Conservation (phyloP, 2,113 vertebrate species). For the Sprattus sprattus region DNA sequence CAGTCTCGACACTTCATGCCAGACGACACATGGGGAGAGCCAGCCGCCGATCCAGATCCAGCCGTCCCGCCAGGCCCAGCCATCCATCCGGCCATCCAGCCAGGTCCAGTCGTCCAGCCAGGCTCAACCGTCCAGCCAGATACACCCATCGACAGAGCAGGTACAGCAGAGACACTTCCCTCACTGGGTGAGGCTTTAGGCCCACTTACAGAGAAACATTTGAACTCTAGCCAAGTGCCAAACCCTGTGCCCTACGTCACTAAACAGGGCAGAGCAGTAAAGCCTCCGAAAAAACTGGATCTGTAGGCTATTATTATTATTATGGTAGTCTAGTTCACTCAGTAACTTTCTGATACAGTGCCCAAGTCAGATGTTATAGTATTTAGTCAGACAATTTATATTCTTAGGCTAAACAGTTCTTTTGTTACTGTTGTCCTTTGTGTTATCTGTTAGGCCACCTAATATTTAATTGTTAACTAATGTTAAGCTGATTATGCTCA, state of each 20-base stretch:
- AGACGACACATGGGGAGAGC: neutral
- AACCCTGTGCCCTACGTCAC: neutral
- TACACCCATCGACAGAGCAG: neutral
- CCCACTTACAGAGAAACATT: neutral
- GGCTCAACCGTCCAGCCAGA: neutral
- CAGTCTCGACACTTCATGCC: neutral
- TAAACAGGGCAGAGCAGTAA: constrained; percentile 24
- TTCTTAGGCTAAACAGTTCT: too few species aligned
- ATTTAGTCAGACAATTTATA: neutral
- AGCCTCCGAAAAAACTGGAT: constrained; percentile 10
- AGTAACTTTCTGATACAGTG: neutral
- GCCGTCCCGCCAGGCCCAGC: neutral
- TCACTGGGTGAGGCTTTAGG: neutral
- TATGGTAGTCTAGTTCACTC: neutral
- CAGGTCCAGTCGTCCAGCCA: too few species aligned
- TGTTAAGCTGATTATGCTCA: neutral
- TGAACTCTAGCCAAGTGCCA: neutral
- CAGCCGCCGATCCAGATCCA: neutral
- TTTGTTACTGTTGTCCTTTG: too few species aligned
- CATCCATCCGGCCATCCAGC: too few species aligned
- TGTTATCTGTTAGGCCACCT: neutral
- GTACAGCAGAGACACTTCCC: neutral
- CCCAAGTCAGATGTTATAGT: neutral
- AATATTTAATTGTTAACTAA: too few species aligned
- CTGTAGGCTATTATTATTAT: constrained; percentile 3